phyloP scores from a whole-genome alignment of 2,888 invertebrate genomes.

The Mystacides longicornis region DNA sequence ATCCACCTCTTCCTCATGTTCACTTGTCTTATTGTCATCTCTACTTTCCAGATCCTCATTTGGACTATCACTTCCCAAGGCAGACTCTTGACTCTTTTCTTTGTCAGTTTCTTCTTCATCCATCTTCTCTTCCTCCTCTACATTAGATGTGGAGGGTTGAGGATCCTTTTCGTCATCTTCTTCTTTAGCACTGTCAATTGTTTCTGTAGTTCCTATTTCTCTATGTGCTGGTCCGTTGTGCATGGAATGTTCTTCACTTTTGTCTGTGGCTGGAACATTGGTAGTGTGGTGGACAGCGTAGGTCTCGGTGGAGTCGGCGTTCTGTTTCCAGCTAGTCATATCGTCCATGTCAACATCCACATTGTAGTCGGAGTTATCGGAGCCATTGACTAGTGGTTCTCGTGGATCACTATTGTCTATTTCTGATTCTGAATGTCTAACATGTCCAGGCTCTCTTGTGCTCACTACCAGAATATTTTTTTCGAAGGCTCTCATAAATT shows the following conservation, averaged over 20 bases:
- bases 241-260: conserved; percentile 5
- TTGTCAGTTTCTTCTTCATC: not conserved
- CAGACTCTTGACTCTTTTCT: too few relatives aligned
- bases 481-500: conserved; percentile 94
- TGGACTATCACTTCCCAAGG: not conserved
- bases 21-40: not conserved
- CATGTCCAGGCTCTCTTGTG: conserved; percentile 60
- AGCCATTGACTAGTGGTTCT: conserved; percentile 53
- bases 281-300: conserved; percentile 33
- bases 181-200: not conserved
- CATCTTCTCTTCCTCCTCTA: not conserved
- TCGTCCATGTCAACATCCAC: conserved; percentile 51
- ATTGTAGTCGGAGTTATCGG: conserved; percentile 50
- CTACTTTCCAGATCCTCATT: not conserved
- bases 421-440: conserved; percentile 53
- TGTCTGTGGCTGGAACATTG: not conserved
- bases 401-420: conserved; percentile 55
- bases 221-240: conserved; percentile 13
- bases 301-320: conserved; percentile 33
- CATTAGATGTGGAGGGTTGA: not conserved
- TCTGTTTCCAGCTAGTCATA: conserved; percentile 43
- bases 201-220: not conserved
- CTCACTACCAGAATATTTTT: conserved; percentile 88
- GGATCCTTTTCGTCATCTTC: not conserved
- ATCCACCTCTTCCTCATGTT: not conserved